Percentiles rank a stretch among this genome's conserved stretches.
These are phyloP conservation scores for Pelodiscus sinensis DNA, from an alignment of 2,113 vertebrate species.

Conservation along the genomic window DNA sequence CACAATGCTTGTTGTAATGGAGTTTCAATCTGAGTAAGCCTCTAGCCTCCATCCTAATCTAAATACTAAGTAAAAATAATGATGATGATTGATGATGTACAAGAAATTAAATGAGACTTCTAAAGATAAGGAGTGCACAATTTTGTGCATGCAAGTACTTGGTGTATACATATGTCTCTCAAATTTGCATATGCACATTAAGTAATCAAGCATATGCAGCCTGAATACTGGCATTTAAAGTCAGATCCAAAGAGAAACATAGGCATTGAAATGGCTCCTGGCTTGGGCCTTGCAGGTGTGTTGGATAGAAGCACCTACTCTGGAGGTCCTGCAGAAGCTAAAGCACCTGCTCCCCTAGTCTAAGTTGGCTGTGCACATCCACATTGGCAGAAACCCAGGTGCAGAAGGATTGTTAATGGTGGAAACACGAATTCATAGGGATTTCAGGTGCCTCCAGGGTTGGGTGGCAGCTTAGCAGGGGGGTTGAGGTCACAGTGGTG, in stretches of 20 bases:
- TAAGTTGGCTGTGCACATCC: not conserved
- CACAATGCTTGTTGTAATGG: not conserved
- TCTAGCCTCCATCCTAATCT: not conserved
- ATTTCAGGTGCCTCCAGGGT: not conserved
- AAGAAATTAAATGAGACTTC: not conserved
- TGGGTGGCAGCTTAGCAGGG: not conserved
- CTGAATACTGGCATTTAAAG: not conserved
- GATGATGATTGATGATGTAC: not conserved
- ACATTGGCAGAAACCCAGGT: not conserved
- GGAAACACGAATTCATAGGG: not conserved
- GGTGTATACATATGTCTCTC: accelerated
- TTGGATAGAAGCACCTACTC: not conserved
- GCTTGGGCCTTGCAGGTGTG: not conserved
- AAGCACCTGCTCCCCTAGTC: not conserved
- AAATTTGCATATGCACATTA: not conserved
- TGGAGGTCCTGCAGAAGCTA: not conserved
- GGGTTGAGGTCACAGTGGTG: too few species aligned
- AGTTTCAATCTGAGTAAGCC: not conserved
- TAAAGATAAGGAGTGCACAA: not conserved
- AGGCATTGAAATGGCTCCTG: not conserved
- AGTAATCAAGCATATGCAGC: not conserved
- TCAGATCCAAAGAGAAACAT: not conserved
- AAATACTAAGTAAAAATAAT: not conserved
- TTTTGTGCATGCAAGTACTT: not conserved
- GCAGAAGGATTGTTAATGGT: not conserved